Evolutionary conservation across 2,888 invertebrate species (phyloP).

Genomic region (Rotaria socialis): DNA sequence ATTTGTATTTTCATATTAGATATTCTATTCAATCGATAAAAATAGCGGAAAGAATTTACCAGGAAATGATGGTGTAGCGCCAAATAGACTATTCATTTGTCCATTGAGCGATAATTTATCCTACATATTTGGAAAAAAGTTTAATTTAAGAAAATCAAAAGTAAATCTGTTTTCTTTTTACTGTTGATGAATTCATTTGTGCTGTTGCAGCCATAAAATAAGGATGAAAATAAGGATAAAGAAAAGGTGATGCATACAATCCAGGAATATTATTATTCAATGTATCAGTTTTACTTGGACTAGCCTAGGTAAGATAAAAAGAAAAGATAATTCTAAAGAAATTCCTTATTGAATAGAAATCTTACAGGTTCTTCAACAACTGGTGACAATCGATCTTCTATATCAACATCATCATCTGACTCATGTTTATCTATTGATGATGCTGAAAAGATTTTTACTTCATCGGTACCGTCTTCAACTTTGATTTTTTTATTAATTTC

Average conservation of each 20-base stretch:
- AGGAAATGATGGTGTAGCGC: background rate
- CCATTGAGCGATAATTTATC: background rate
- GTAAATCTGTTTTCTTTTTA: too few species aligned
- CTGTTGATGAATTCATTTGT: background rate
- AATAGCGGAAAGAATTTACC: background rate
- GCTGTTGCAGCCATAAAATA: background rate
- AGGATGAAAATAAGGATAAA: conserved; percentile 1
- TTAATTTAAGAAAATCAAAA: too few species aligned
- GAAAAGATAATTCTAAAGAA: background rate
- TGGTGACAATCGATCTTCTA: background rate
- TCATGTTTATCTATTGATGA: background rate
- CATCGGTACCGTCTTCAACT: background rate
- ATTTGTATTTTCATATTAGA: too few species aligned
- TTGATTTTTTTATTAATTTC: background rate
- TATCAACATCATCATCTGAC: background rate
- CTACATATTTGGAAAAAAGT: too few species aligned
- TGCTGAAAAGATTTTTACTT: background rate
- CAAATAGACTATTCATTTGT: background rate
- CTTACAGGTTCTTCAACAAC: conserved; percentile 19
- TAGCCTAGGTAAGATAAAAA: background rate
- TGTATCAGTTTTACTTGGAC: background rate
- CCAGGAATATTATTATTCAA: background rate
- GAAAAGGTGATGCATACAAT: background rate
- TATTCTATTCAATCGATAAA: too few species aligned
- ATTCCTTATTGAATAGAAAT: background rate